Percentiles rank a stretch among this genome's conserved stretches.
These are phyloP conservation scores for Motacilla tschutschensis DNA, from an alignment of 2,113 vertebrate species.

Conservation along the genomic window DNA sequence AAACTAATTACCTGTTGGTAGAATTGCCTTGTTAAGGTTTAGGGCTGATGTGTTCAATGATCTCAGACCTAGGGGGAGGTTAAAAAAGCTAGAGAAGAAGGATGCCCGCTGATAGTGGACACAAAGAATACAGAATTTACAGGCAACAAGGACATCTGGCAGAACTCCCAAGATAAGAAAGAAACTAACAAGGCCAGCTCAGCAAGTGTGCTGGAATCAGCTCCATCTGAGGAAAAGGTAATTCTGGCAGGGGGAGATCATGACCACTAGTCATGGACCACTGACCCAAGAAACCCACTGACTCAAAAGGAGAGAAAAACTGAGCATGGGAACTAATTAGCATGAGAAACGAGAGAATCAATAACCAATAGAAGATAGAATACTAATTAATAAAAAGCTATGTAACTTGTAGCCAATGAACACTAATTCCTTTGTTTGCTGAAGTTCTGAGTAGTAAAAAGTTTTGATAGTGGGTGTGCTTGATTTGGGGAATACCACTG, in stretches of 20 bases:
- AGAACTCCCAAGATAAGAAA: not conserved
- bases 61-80: not conserved
- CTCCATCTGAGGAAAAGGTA: not conserved
- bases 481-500: not conserved
- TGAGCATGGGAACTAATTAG: not conserved
- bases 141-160: not conserved
- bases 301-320: not conserved
- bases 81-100: not conserved
- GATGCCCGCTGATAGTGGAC: not conserved
- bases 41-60: not conserved
- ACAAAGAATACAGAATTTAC: not conserved
- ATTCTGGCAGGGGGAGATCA: not conserved
- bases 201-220: not conserved
- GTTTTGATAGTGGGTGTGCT: not conserved
- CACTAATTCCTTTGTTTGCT: not conserved
- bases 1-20: not conserved
- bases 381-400: not conserved
- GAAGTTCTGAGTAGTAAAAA: not conserved
- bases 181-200: not conserved
- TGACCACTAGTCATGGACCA: not conserved
- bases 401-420: not conserved
- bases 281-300: not conserved
- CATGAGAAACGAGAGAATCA: accelerated
- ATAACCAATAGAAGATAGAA: not conserved
- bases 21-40: not conserved